phyloP scores from a whole-genome alignment of 2,797 vertebrate genomes.

The Lithobates sylvaticus region DNA sequence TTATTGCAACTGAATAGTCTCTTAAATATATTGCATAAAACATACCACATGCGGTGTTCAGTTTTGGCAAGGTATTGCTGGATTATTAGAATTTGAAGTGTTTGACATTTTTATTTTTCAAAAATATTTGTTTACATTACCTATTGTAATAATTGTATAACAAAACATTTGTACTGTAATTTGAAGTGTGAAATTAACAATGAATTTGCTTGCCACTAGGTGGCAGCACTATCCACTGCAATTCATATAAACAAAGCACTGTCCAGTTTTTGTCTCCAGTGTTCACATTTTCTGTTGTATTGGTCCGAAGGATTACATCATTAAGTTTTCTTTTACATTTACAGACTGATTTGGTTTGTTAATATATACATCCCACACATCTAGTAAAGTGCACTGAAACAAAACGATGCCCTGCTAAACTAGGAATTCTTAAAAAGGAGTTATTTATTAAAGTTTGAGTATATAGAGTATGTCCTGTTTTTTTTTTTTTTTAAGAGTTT shows the following conservation, averaged over 20 bases:
- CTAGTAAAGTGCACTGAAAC: too few relatives aligned
- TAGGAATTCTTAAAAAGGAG: too few relatives aligned
- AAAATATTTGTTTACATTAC: too few relatives aligned
- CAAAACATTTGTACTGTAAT: too few relatives aligned
- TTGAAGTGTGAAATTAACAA: not conserved
- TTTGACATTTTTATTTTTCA: not conserved
- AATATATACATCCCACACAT: too few relatives aligned
- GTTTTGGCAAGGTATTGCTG: not conserved
- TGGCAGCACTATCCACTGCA: conserved; percentile 77
- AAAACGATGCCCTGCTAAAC: too few relatives aligned
- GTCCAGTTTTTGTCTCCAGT: not conserved
- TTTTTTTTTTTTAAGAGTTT: too few relatives aligned
- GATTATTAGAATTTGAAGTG: not conserved
- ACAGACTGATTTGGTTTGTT: not conserved
- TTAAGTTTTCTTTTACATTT: not conserved
- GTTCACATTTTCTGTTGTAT: not conserved
- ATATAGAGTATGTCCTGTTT: too few relatives aligned
- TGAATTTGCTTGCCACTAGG: conserved; percentile 68
- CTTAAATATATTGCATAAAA: too few relatives aligned
- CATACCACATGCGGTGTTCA: not conserved
- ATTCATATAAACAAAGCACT: not conserved
- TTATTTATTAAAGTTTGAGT: too few relatives aligned
- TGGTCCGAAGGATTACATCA: not conserved
- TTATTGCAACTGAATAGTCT: too few relatives aligned
- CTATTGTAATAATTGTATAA: too few relatives aligned